Evolutionary conservation across 2,888 invertebrate species (phyloP).

Genomic region (Lochmaea crataegi): DNA sequence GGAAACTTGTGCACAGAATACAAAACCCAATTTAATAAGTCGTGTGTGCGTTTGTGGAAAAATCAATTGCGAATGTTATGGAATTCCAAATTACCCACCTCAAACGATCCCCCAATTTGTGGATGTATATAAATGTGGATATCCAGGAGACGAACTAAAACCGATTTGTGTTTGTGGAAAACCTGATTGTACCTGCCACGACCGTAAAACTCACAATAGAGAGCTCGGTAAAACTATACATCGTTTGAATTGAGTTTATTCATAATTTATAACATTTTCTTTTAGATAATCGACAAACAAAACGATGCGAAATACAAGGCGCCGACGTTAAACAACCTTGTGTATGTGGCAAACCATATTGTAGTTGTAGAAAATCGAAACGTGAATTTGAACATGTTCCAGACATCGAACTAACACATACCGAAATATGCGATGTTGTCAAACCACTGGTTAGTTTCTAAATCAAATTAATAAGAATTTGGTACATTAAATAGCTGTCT

Average conservation of each 20-base stretch:
- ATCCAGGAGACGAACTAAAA: neutral
- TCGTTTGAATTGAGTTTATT: too few relatives aligned
- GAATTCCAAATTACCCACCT: neutral
- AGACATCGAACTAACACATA: neutral
- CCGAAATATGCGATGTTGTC: neutral
- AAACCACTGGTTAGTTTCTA: neutral
- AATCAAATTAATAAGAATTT: neutral
- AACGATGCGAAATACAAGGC: neutral
- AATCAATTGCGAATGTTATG: neutral
- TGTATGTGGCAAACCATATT: slow-evolving; percentile 11
- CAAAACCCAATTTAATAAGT: neutral
- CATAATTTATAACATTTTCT: neutral
- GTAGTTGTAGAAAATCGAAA: slow-evolving; percentile 5
- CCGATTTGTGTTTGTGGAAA: slow-evolving; percentile 10
- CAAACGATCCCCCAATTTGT: neutral
- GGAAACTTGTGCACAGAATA: neutral
- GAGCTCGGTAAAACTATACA: neutral
- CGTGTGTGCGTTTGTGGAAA: neutral
- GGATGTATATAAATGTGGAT: neutral
- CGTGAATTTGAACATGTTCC: slow-evolving; percentile 2
- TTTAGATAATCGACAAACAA: neutral
- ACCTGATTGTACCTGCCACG: neutral
- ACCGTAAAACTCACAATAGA: neutral
- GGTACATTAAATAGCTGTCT: too few relatives aligned
- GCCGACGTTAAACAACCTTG: neutral